These are phyloP conservation scores for Gallinago stenura DNA, from an alignment of 2,797 vertebrate genomes.

Conservation along the genomic window DNA sequence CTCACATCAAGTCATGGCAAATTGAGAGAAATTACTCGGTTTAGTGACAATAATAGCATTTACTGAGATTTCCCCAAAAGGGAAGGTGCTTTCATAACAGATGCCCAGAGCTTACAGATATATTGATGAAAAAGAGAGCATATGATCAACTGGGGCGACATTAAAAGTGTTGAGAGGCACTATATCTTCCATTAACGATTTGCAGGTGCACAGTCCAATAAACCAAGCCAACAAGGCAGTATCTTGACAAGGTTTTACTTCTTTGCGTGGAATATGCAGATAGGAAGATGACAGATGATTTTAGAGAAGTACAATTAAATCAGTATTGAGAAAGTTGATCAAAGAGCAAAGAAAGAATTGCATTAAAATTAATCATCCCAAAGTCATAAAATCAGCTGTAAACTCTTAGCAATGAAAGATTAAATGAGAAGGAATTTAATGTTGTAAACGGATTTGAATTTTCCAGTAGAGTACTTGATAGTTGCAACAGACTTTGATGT, in stretches of 20 bases:
- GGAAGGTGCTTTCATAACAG: conserved; percentile 42
- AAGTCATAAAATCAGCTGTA: conserved; percentile 59
- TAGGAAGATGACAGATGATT: conserved; percentile 46
- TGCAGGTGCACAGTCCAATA: conserved; percentile 23
- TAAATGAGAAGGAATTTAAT: conserved; percentile 64
- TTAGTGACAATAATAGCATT: conserved; percentile 9
- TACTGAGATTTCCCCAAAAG: conserved; percentile 1
- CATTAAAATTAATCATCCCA: conserved; percentile 66
- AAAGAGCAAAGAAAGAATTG: conserved; percentile 64
- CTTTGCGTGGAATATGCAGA: conserved; percentile 34
- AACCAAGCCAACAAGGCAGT: background rate
- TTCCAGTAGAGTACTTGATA: conserved; percentile 47
- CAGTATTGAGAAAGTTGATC: conserved; percentile 52
- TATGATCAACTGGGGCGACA: background rate
- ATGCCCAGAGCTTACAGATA: background rate
- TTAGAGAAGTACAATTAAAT: conserved; percentile 44
- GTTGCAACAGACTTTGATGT: background rate
- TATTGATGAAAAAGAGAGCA: background rate
- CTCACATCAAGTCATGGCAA: background rate
- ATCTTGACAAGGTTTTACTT: background rate
- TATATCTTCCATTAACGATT: conserved; percentile 14
- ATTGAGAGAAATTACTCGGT: conserved; percentile 5
- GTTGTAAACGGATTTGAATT: conserved; percentile 68
- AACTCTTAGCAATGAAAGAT: conserved; percentile 61
- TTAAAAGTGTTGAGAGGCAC: conserved; percentile 23